A percentile compares a stretch with the other conserved stretches of the same genome.
Conservation (phyloP, 2,797 vertebrate genomes). For the Neopelma chrysocephalum region DNA sequence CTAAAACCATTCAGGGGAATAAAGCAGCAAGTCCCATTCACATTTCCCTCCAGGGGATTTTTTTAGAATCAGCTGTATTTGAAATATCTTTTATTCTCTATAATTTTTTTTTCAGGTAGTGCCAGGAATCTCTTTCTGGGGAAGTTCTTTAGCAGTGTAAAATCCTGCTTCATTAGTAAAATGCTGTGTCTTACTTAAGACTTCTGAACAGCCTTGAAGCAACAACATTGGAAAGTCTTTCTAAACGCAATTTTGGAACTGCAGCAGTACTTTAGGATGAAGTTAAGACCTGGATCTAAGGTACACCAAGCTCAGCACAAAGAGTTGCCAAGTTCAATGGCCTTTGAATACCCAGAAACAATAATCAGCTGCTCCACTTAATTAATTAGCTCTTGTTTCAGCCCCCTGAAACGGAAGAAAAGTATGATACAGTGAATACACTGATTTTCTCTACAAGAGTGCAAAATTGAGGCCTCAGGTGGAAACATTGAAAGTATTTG, state of each 20-base stretch:
- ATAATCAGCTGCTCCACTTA: not conserved
- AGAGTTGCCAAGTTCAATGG: not conserved
- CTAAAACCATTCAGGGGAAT: not conserved
- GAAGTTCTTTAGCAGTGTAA: not conserved
- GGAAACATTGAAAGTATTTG: not conserved
- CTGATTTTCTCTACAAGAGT: not conserved
- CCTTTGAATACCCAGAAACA: not conserved
- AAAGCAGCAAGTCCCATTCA: not conserved
- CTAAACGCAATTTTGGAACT: not conserved
- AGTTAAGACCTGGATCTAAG: not conserved
- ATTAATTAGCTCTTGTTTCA: not conserved
- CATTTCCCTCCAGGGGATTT: not conserved
- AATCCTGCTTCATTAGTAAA: not conserved
- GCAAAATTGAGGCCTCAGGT: not conserved
- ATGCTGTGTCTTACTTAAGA: not conserved
- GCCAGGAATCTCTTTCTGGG: not conserved
- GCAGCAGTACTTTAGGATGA: not conserved
- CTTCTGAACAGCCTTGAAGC: not conserved
- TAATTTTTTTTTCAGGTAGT: not conserved
- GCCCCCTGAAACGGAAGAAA: not conserved
- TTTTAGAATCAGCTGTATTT: not conserved
- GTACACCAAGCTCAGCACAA: not conserved
- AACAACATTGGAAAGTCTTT: not conserved
- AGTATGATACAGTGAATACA: rapidly evolving
- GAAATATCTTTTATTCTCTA: not conserved